phyloP scores from a whole-genome alignment of 2,113 vertebrate species.

The Misgurnus mizolepis region DNA sequence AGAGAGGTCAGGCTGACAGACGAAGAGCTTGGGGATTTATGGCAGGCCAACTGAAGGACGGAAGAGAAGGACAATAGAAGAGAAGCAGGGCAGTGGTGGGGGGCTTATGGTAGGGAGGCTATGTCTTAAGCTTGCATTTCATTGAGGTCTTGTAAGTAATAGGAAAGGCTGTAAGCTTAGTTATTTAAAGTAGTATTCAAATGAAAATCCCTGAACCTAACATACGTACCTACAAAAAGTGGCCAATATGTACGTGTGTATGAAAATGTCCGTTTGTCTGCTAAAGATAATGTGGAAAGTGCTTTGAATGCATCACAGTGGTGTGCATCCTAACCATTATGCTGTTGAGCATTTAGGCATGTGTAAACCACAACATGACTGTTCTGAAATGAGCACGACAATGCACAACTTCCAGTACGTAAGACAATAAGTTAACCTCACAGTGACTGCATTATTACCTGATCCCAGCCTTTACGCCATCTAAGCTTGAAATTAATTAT shows the following conservation, averaged over 20 bases:
- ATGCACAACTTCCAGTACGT: not conserved
- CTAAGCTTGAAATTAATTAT: too few species aligned
- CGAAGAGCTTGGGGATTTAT: slow-evolving; percentile 22
- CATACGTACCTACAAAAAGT: too few species aligned
- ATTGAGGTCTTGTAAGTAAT: not conserved
- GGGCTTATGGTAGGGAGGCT: not conserved
- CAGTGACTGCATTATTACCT: not conserved
- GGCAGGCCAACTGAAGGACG: slow-evolving; percentile 18
- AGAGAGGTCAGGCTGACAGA: slow-evolving; percentile 16
- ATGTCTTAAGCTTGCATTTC: not conserved
- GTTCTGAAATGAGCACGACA: not conserved
- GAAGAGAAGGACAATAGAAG: slow-evolving; percentile 24
- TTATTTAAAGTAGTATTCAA: not conserved
- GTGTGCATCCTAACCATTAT: not conserved
- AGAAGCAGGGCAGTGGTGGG: not conserved
- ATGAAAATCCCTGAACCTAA: not conserved
- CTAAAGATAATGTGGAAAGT: not conserved
- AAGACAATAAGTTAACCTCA: not conserved
- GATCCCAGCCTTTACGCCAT: not conserved
- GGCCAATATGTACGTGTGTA: too few species aligned
- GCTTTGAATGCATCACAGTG: not conserved
- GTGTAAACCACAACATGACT: slow-evolving; percentile 31
- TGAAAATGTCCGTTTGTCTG: too few species aligned
- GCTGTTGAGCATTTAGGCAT: not conserved
- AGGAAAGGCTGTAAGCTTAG: not conserved